These are phyloP conservation scores for Callaeas wilsoni DNA, from an alignment of 2,113 vertebrate species.

Conservation along the genomic window DNA sequence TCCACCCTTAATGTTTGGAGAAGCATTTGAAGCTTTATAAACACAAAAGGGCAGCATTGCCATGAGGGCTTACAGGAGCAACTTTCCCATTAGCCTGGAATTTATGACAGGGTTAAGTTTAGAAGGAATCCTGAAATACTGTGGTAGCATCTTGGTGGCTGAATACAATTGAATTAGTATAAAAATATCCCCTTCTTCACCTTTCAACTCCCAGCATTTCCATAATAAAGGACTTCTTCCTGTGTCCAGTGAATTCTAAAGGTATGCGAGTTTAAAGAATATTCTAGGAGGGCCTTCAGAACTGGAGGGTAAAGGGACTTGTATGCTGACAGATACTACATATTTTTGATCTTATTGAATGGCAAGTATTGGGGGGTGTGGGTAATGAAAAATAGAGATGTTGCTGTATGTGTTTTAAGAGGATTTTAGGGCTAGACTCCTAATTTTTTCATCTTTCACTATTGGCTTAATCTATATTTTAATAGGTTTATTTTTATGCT, in stretches of 20 bases:
- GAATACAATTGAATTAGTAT: constrained; percentile 12
- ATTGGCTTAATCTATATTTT: neutral
- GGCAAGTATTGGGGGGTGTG: neutral
- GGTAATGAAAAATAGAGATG: neutral
- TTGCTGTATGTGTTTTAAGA: neutral
- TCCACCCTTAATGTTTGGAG: neutral
- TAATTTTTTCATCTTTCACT: neutral
- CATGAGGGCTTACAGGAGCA: neutral
- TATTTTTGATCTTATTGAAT: neutral
- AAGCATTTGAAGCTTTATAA: neutral
- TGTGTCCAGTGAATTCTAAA: neutral
- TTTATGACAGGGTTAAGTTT: neutral
- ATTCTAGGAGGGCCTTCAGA: neutral
- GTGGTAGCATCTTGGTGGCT: neutral
- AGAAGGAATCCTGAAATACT: neutral
- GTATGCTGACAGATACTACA: neutral
- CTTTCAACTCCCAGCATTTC: neutral
- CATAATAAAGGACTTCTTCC: neutral
- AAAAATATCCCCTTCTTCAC: neutral
- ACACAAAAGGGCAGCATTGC: neutral
- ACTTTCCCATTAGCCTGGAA: neutral
- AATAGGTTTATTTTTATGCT: neutral
- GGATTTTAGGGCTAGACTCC: neutral
- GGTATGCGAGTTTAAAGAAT: neutral
- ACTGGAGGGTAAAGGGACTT: neutral